A percentile compares a stretch with the other conserved stretches of the same genome.
Evolutionary conservation across 2,113 vertebrate genomes (phyloP).

Genomic region (Daboia siamensis): DNA sequence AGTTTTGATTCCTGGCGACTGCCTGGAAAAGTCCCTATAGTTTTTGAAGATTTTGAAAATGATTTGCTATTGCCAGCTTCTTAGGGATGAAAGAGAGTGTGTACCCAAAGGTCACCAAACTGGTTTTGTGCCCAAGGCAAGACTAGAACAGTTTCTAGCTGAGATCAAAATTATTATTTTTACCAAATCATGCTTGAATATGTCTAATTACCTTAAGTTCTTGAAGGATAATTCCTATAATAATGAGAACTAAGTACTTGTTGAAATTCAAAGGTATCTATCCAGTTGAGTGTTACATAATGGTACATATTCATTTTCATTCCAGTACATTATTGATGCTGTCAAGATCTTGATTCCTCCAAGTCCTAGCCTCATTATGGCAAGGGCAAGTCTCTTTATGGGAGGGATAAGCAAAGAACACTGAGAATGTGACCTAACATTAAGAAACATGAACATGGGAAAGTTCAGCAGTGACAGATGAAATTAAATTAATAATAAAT

Average conservation of each 20-base stretch:
- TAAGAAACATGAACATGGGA: not conserved
- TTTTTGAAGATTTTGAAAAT: not conserved
- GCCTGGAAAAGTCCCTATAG: not conserved
- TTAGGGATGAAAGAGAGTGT: not conserved
- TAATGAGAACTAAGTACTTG: not conserved
- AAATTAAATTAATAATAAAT: not conserved
- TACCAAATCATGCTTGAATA: not conserved
- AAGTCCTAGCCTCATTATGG: not conserved
- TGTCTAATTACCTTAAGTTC: not conserved
- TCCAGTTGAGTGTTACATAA: not conserved
- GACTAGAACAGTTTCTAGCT: not conserved
- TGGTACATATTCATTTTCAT: not conserved
- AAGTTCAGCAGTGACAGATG: not conserved
- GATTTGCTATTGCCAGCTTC: not conserved
- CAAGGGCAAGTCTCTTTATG: not conserved
- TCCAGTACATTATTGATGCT: not conserved
- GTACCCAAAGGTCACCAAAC: not conserved
- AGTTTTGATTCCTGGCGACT: not conserved
- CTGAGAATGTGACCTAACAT: not conserved
- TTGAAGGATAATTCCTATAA: not conserved
- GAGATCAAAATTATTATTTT: not conserved
- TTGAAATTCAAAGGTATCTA: not conserved
- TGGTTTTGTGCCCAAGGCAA: not conserved
- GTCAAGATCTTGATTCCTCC: not conserved
- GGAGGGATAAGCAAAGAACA: not conserved